A percentile compares a stretch with the other conserved stretches of the same genome.
Evolutionary conservation across 2,797 vertebrate species (phyloP).

Genomic region (Pygocentrus nattereri): DNA sequence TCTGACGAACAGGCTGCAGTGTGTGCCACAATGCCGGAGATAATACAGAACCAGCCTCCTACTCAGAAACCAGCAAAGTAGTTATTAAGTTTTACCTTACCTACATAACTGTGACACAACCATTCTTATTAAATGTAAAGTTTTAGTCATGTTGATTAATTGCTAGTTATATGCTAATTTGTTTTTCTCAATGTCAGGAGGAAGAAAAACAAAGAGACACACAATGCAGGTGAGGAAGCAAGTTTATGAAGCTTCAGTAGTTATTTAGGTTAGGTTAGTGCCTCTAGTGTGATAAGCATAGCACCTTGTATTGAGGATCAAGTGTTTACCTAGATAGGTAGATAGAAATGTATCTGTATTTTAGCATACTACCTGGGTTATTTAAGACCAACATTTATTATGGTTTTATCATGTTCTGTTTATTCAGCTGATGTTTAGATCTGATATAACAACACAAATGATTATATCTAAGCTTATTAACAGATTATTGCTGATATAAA

Average conservation of each 20-base stretch:
- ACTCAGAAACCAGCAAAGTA: constrained; percentile 91
- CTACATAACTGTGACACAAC: not conserved
- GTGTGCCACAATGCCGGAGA: constrained; percentile 93
- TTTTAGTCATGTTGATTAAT: not conserved
- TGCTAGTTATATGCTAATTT: not conserved
- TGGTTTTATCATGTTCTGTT: not conserved
- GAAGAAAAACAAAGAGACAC: constrained; percentile 99
- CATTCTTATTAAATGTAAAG: too few relatives aligned
- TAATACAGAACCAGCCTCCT: constrained; percentile 92
- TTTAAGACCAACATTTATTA: not conserved
- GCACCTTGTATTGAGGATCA: too few relatives aligned
- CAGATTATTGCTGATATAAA: too few relatives aligned
- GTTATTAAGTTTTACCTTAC: not conserved
- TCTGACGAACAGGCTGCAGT: constrained; percentile 74
- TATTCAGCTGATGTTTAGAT: too few relatives aligned
- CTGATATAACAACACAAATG: too few relatives aligned
- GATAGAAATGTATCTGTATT: not conserved
- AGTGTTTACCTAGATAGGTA: too few relatives aligned
- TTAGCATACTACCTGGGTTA: not conserved
- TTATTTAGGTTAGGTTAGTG: not conserved
- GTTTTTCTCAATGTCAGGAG: constrained; percentile 72
- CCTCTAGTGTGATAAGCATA: not conserved
- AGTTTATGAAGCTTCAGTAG: not conserved
- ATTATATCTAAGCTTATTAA: too few relatives aligned
- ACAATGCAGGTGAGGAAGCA: constrained; percentile 90